A percentile compares a stretch with the other conserved stretches of the same genome.
Conservation (phyloP, 2,888 invertebrate genomes). For the Trichogramma evanescens region DNA sequence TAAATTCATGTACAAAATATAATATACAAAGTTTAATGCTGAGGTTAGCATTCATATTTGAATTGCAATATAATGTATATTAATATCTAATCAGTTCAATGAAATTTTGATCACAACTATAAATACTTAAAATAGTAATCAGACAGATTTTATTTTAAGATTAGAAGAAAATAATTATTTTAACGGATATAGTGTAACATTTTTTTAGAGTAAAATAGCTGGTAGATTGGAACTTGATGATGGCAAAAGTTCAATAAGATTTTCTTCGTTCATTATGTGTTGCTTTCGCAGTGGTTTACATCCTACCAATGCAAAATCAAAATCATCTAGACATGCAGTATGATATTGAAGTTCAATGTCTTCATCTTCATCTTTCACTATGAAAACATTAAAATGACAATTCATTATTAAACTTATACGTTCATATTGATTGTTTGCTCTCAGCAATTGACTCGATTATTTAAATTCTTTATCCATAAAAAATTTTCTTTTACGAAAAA, state of each 20-base stretch:
- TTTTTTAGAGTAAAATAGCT: not conserved
- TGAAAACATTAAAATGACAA: not conserved
- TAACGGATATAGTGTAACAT: not conserved
- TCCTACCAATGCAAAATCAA: conserved; percentile 33
- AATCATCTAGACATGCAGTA: conserved; percentile 33
- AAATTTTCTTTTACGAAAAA: not conserved
- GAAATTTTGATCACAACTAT: not conserved
- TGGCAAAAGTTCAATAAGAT: no score
- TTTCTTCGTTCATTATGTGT: no score
- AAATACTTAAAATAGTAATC: not conserved
- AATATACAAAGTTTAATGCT: not conserved
- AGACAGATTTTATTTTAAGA: not conserved
- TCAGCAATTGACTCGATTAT: no score
- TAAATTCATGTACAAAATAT: not conserved
- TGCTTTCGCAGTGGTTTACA: conserved; percentile 19
- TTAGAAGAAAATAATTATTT: no score
- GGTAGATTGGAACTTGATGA: not conserved
- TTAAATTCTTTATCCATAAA: no score
- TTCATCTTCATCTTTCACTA: conserved; percentile 26
- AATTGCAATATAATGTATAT: not conserved
- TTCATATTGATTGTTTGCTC: no score
- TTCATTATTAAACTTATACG: not conserved
- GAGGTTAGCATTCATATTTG: not conserved
- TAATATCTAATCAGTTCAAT: not conserved
- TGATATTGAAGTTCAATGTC: conserved; percentile 28